Conservation (phyloP, 2,797 vertebrate genomes). For the Onychomys arenicola region DNA sequence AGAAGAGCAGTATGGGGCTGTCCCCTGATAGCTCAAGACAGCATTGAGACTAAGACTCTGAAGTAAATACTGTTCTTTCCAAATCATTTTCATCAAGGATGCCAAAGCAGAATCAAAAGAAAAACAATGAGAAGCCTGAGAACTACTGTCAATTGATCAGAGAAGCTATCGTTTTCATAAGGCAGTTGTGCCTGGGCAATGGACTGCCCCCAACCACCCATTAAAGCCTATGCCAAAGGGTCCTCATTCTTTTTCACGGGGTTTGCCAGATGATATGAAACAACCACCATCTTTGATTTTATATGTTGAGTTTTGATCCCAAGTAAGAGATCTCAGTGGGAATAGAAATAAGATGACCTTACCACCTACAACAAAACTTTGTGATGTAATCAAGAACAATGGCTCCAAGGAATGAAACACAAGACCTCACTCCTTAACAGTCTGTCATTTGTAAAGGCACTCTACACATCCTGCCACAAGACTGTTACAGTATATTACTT, state of each 20-base stretch:
- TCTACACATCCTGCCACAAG: neutral
- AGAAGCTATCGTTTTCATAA: constrained; percentile 48
- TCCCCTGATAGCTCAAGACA: neutral
- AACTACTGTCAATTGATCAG: constrained; percentile 60
- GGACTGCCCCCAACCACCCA: neutral
- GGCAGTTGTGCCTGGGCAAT: neutral
- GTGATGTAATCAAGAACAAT: neutral
- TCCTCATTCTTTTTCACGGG: neutral
- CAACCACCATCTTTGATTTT: neutral
- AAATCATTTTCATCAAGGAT: constrained; percentile 59
- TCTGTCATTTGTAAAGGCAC: neutral
- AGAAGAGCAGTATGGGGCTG: neutral
- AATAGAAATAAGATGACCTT: constrained; percentile 43
- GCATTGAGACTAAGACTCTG: neutral
- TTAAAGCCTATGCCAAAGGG: neutral
- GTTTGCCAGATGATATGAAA: neutral
- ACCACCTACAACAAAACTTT: neutral
- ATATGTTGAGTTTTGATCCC: neutral
- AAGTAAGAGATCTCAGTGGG: neutral
- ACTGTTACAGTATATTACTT: neutral
- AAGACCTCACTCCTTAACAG: constrained; percentile 7
- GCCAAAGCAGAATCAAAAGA: constrained; percentile 58
- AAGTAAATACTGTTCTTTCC: constrained; percentile 36
- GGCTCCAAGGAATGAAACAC: constrained; percentile 35
- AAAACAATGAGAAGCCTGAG: constrained; percentile 58